These are phyloP conservation scores for Paracentrotus lividus DNA, from an alignment of 53 echinoderm and acorn worm species.

Conservation along the genomic window DNA sequence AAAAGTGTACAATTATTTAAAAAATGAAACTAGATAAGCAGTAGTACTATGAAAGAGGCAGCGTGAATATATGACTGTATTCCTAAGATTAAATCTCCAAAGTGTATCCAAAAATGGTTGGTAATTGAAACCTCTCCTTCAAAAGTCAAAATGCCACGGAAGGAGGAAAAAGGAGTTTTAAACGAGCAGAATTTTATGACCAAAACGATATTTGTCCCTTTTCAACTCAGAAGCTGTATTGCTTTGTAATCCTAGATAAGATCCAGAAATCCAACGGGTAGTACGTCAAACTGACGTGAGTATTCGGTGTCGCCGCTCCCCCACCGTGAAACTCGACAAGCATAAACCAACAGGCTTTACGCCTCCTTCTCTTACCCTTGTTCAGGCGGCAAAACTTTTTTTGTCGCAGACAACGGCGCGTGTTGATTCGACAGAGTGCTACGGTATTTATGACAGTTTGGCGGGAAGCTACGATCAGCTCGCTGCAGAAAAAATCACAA, in stretches of 20 bases:
- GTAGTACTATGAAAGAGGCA: conserved; percentile 9
- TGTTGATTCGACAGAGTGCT: background rate
- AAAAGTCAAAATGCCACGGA: background rate
- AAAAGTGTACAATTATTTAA: background rate
- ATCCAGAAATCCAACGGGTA: too few species aligned
- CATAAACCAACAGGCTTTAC: background rate
- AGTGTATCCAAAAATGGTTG: background rate
- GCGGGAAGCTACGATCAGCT: background rate
- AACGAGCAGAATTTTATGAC: background rate
- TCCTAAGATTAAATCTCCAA: background rate
- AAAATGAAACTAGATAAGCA: background rate
- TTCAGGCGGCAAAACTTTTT: conserved; percentile 29
- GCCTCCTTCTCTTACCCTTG: background rate
- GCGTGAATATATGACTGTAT: background rate
- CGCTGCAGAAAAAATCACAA: background rate
- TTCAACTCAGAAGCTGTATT: background rate
- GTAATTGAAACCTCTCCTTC: background rate
- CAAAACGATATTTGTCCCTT: background rate
- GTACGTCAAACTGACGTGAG: too few species aligned
- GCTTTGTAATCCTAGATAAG: conserved; percentile 1
- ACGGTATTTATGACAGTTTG: background rate
- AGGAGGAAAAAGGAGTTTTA: background rate
- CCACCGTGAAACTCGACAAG: background rate
- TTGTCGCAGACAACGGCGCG: background rate
- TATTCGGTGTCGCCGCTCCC: background rate